Evolutionary conservation across 2,888 invertebrate genomes (phyloP).

Genomic region (Ormyrus rosae): DNA sequence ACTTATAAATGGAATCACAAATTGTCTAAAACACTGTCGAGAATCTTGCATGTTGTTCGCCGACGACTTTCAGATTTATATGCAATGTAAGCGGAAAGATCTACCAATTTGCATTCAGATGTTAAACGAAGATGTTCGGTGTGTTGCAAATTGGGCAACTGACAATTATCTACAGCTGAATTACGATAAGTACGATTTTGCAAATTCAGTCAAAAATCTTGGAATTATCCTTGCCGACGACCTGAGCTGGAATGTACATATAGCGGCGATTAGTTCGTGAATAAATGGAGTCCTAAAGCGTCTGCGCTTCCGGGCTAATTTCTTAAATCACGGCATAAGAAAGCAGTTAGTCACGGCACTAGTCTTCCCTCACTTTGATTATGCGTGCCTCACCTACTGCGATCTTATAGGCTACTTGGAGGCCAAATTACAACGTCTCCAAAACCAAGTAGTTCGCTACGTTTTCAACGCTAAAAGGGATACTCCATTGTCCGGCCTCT

Average conservation of each 20-base stretch:
- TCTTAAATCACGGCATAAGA: neutral
- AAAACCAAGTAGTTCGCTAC: neutral
- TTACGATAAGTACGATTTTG: neutral
- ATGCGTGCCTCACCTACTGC: constrained; percentile 1
- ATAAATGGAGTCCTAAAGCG: neutral
- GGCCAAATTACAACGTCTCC: neutral
- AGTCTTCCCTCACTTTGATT: constrained; percentile 6
- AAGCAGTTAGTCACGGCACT: neutral
- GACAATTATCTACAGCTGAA: neutral
- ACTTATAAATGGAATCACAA: neutral
- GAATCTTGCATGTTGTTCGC: neutral
- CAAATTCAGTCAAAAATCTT: neutral
- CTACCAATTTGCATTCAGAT: neutral
- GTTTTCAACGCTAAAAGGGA: neutral
- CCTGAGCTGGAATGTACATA: neutral
- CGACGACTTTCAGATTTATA: neutral
- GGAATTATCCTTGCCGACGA: neutral
- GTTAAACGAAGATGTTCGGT: neutral
- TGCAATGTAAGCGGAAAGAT: neutral
- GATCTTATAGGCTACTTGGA: neutral
- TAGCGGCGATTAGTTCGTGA: neutral
- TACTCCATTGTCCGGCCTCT: neutral
- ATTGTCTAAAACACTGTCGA: neutral
- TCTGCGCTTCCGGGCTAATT: neutral
- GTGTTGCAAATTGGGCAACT: neutral